Evolutionary conservation across 2,888 invertebrate genomes (phyloP), one percentile per base, ranked within the genome.

Genomic region (Baccha elongata): DNA sequence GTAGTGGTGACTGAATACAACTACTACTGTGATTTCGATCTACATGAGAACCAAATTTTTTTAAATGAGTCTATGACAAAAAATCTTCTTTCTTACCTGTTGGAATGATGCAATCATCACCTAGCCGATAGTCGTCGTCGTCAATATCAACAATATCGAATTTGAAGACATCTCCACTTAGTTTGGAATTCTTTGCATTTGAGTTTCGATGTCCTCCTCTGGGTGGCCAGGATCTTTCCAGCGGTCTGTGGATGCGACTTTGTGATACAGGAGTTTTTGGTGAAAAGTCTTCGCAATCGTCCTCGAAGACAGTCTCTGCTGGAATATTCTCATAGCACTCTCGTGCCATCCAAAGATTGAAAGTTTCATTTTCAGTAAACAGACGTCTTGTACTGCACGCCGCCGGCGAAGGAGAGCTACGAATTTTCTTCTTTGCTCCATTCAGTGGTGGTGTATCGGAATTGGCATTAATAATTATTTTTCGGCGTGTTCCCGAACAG

Each of bases 111-210:
- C 92, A 92, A 84, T 91, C 91, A 85, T 91, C 92, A 1, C 92
- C 91, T 11, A 81, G 58, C 11, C 84, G 79, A 46, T 85, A 85
- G 26, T 85, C 85, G 86, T 96, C 85, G 86, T 96, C 96, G 87
- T 96, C 96, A 10, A 94, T 95, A 87, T 96, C 96, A 79, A 96
- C 94, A 73, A 96, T 93, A 89, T 96, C 96, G 89, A 96, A 96
- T 85, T 94, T 94, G 88, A 96, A 96, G 52, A 95, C 94, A 88
- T 96, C 96, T 88, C 96, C 95, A 15, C 93, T 93, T 80, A 92
- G 91, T 89, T 94, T 94, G 2, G 87, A 65, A 23, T 88, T 88
- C 15, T 87, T 85, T 0, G 87, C n/a, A 10, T n/a, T 44, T 87
- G 87, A 58, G 4, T 58, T 58, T 17, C 15, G 58, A 5, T 13